phyloP scores from a whole-genome alignment of 92 coral and sea anemone genomes.

The Siderastrea radians region DNA sequence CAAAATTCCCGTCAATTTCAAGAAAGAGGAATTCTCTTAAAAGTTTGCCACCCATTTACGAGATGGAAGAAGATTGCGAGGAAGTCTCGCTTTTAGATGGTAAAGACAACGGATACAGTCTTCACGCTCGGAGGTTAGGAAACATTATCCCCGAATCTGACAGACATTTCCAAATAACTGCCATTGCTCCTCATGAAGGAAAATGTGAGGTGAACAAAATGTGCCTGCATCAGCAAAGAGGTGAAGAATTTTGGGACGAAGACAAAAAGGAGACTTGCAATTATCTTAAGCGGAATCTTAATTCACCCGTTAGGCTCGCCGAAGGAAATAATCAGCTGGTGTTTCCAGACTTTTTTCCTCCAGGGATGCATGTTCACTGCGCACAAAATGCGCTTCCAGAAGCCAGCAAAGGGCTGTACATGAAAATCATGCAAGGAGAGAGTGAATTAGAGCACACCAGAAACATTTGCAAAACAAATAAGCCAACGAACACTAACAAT shows the following conservation, averaged over 20 bases:
- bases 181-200: neutral
- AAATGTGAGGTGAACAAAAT: neutral
- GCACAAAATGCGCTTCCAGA: conserved; percentile 52
- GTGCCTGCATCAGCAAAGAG: conserved; percentile 1
- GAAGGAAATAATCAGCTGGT: conserved; percentile 26
- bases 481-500: neutral
- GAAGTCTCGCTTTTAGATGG: conserved; percentile 5
- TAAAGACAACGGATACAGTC: conserved; percentile 1
- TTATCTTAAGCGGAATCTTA: conserved; percentile 36
- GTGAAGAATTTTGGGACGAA: neutral
- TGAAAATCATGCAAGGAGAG: conserved; percentile 45
- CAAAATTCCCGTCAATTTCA: conserved; percentile 35
- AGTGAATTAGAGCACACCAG: neutral
- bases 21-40: conserved; percentile 37
- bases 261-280: conserved; percentile 5
- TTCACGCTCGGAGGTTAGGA: conserved; percentile 7
- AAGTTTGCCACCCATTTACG: conserved; percentile 50
- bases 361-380: conserved; percentile 55
- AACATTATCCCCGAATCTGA: neutral
- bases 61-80: conserved; percentile 44
- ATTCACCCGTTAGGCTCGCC: conserved; percentile 12
- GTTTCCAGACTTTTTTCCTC: conserved; percentile 59
- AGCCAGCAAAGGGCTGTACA: conserved; percentile 34
- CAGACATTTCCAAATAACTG: neutral
- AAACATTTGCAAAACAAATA: conserved; percentile 10